Evolutionary conservation across 1,140 invertebrate genomes (phyloP).

Genomic region (Penaeus vannamei): DNA sequence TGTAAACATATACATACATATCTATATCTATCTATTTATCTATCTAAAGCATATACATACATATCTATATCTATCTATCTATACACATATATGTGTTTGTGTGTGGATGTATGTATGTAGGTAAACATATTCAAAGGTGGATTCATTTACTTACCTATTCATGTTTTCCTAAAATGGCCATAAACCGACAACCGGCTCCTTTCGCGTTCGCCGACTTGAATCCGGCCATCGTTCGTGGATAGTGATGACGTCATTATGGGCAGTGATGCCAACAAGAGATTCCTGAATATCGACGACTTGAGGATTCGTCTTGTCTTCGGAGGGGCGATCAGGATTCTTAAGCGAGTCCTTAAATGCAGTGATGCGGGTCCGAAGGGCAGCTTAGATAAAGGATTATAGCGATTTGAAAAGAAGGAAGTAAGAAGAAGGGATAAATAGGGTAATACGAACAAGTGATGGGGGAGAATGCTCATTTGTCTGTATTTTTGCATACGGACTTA

Average conservation of each 20-base stretch:
- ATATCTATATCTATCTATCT: slow-evolving; percentile 7
- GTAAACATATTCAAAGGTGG: not conserved
- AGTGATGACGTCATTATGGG: too few species aligned
- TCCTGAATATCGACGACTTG: too few species aligned
- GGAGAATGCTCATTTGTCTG: not conserved
- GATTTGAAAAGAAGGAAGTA: not conserved
- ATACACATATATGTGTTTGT: slow-evolving; percentile 21
- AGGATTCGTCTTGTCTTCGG: too few species aligned
- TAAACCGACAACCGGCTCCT: not conserved
- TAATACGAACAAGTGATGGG: not conserved
- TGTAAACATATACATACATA: not conserved
- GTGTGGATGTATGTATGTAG: not conserved
- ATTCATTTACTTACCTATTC: not conserved
- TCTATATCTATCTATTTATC: not conserved
- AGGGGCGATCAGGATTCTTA: too few species aligned
- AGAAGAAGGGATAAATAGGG: not conserved
- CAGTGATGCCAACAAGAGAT: too few species aligned
- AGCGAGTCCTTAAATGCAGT: too few species aligned
- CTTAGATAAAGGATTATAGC: too few species aligned
- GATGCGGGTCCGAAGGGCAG: too few species aligned
- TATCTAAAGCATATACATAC: not conserved
- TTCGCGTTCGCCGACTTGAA: too few species aligned
- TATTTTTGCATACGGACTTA: not conserved
- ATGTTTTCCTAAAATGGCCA: not conserved
- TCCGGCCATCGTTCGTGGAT: too few species aligned